Evolutionary conservation across 2,113 vertebrate species (phyloP).

Genomic region (Pleuronectes platessa): DNA sequence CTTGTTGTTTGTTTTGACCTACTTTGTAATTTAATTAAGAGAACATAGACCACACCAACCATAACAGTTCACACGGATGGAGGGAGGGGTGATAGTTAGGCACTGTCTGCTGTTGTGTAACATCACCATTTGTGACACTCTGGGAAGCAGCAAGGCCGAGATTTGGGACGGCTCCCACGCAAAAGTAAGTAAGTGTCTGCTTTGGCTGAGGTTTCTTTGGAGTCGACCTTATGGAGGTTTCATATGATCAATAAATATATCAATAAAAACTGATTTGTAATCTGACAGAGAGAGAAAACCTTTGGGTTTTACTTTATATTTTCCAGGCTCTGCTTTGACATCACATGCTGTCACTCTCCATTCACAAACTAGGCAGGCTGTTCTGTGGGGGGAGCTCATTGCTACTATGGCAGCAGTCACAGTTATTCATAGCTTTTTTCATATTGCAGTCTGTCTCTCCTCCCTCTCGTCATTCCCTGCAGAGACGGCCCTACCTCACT

Average conservation of each 20-base stretch:
- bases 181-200: not conserved
- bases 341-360: constrained; percentile 37
- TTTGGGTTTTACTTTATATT: not conserved
- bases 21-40: constrained; percentile 68
- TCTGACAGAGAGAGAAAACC: not conserved
- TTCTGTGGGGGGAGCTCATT: constrained; percentile 47
- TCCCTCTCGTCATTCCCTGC: constrained; percentile 57
- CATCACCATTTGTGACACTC: constrained; percentile 55
- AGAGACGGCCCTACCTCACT: constrained; percentile 75
- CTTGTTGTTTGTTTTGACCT: constrained; percentile 61
- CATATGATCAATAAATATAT: not conserved
- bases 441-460: constrained; percentile 61
- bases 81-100: constrained; percentile 41
- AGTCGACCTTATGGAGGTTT: constrained; percentile 12
- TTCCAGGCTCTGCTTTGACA: constrained; percentile 6
- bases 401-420: constrained; percentile 46
- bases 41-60: constrained; percentile 44
- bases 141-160: constrained; percentile 13
- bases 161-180: not conserved
- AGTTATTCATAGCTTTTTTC: constrained; percentile 69
- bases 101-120: constrained; percentile 58
- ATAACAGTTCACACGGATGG: constrained; percentile 45
- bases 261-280: not conserved
- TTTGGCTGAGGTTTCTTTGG: not conserved
- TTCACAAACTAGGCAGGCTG: constrained; percentile 57